Evolutionary conservation across 1,140 invertebrate species (phyloP).

Genomic region (Heliconius hermathena): DNA sequence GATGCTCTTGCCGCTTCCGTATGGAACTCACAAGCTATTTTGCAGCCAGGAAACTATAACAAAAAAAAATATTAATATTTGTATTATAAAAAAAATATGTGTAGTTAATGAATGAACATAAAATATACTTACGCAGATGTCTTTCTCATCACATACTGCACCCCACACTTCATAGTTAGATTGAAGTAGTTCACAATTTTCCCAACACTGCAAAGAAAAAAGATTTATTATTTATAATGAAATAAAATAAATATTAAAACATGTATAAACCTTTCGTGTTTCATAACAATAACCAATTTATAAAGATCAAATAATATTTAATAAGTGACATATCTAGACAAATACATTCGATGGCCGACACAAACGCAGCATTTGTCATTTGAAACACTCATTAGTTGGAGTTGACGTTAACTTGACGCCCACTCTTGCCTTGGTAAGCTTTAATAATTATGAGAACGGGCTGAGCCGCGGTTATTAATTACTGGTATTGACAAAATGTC

Average conservation of each 20-base stretch:
- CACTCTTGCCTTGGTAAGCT: slow-evolving; percentile 66
- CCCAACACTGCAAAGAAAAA: slow-evolving; percentile 88
- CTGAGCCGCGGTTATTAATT: slow-evolving; percentile 71
- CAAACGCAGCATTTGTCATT: slow-evolving; percentile 76
- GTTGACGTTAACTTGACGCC: slow-evolving; percentile 76
- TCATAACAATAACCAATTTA: neutral
- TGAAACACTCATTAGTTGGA: slow-evolving; percentile 74
- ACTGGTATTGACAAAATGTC: slow-evolving; percentile 75
- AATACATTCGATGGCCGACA: slow-evolving; percentile 55
- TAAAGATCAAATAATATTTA: slow-evolving; percentile 28
- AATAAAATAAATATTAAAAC: too few relatives aligned
- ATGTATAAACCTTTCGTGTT: neutral
- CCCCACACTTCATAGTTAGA: slow-evolving; percentile 88
- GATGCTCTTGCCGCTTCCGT: slow-evolving; percentile 82
- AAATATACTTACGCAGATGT: slow-evolving; percentile 85
- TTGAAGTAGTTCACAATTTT: slow-evolving; percentile 88
- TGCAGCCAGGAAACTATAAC: slow-evolving; percentile 86
- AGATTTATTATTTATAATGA: neutral
- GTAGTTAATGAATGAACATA: neutral
- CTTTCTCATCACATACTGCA: slow-evolving; percentile 86
- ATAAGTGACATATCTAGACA: slow-evolving; percentile 47
- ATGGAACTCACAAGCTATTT: slow-evolving; percentile 86
- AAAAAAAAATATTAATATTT: slow-evolving; percentile 45
- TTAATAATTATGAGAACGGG: slow-evolving; percentile 75
- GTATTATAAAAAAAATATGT: neutral